Base-by-base conservation (phyloP, 92 coral and sea anemone species). In the Palythoa heliodiscus region DNA sequence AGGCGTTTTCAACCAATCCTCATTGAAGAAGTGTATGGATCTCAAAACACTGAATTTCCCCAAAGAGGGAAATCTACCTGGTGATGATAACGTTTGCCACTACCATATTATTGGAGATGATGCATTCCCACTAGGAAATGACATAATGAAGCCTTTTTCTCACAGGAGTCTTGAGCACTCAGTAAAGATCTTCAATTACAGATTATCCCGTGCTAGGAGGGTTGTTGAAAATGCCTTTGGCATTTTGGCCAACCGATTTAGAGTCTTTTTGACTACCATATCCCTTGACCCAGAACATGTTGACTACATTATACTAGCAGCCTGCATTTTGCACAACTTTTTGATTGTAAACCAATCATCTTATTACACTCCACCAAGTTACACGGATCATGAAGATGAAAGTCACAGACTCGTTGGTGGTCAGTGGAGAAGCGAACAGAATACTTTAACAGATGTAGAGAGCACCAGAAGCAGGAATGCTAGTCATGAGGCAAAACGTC, bases 201-300 rank as follows among this genome's bases (percentile, higher is more conserved):
- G 89, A n/a, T 77, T 86, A 77, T 86, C 85, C 29, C 76, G 63
- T 15, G 89, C 89, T 24, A 77, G 89, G 76, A 55, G 85, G 69
- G 89, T 86, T 77, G 83, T 73, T 39, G 83, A 85, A 74, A 85
- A 85, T 73, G 88, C 88, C 20, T 75, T 85, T 85, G 88, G 80
- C 60, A 86, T 86, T n/a, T 24, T 86, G 63, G 84, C 89, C 25
- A 86, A 78, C 89, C 43, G 89, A 77, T 86, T 76, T 39, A 57
- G 84, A 61, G 89, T 86, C 29, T 86, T 86, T 86, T 66, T 77
- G 52, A 85, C 88, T 54, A 85, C 88, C 53, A 75, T 85, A 35
- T 55, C 61, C 48, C 74, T 85, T 38, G 73, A 52, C 37, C 85
- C 85, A 52, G 84, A 86, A 63, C 73, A 77, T 48, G 80, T 86